Conservation (phyloP, 2,797 vertebrate genomes). For the Lagocephalus sceleratus region DNA sequence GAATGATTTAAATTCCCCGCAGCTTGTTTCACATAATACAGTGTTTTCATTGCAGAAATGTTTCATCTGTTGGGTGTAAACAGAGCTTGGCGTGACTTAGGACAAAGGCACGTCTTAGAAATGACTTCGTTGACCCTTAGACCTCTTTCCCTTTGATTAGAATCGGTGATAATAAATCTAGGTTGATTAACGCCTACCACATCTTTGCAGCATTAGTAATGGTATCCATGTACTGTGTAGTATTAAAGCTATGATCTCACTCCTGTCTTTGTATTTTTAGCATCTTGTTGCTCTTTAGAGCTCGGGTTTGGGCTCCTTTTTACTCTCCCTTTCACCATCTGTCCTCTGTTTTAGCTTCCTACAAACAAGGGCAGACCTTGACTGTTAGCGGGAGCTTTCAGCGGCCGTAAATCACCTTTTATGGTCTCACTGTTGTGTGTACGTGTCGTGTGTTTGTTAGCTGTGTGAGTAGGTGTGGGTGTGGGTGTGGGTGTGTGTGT, state of each 20-base stretch:
- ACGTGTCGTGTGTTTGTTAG: background rate
- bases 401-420: conserved; percentile 57
- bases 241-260: background rate
- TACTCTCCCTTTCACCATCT: background rate
- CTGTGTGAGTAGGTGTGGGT: conserved; percentile 29
- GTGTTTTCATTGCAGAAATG: too few species aligned
- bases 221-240: too few species aligned
- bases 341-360: conserved; percentile 34
- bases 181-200: too few species aligned
- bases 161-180: too few species aligned
- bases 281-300: conserved; percentile 26
- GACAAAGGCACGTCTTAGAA: too few species aligned
- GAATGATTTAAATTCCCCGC: too few species aligned
- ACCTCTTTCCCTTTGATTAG: too few species aligned
- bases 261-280: conserved; percentile 24
- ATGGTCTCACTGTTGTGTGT: conserved; percentile 13
- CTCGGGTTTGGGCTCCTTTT: conserved; percentile 7
- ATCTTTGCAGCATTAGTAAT: too few species aligned
- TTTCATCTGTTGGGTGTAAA: too few species aligned
- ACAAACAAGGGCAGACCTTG: conserved; percentile 43
- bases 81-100: too few species aligned
- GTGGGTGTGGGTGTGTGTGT: conserved; percentile 35
- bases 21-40: too few species aligned
- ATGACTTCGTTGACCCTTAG: too few species aligned
- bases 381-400: conserved; percentile 63